Evolutionary conservation across 2,113 vertebrate species (phyloP).

Genomic region (Carassius carassius): DNA sequence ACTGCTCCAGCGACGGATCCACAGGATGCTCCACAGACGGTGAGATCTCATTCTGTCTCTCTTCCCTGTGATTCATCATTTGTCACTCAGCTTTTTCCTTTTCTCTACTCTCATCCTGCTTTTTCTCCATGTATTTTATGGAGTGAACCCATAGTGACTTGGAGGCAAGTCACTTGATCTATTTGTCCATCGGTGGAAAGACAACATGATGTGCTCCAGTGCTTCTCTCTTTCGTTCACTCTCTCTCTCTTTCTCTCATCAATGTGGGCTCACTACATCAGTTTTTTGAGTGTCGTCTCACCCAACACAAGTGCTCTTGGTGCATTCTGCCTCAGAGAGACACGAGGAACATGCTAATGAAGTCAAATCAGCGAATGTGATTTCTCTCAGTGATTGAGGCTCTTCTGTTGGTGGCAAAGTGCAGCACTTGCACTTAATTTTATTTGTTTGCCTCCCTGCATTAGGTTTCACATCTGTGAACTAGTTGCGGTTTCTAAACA

Average conservation of each 20-base stretch:
- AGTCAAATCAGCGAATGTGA: slow-evolving; percentile 58
- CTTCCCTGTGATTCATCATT: slow-evolving; percentile 13
- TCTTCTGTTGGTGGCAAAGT: slow-evolving; percentile 1
- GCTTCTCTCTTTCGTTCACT: slow-evolving; percentile 17
- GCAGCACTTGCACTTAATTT: neutral
- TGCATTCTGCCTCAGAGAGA: slow-evolving; percentile 21
- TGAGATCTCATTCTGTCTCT: slow-evolving; percentile 68
- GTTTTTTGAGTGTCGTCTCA: slow-evolving; percentile 38
- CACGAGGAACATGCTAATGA: slow-evolving; percentile 60
- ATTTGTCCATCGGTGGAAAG: slow-evolving; percentile 35
- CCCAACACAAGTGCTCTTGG: slow-evolving; percentile 41
- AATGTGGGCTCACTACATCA: slow-evolving; percentile 20
- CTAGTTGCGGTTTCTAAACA: slow-evolving; percentile 58
- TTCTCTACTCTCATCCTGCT: slow-evolving; percentile 9
- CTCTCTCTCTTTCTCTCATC: slow-evolving; percentile 13
- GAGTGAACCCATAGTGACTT: slow-evolving; percentile 33
- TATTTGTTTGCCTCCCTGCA: neutral
- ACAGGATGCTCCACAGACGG: slow-evolving; percentile 93
- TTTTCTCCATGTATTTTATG: slow-evolving; percentile 19
- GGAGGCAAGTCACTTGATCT: slow-evolving; percentile 39
- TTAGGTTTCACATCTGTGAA: slow-evolving; percentile 32
- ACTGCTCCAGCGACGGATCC: slow-evolving; percentile 93
- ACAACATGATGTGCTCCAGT: slow-evolving; percentile 43
- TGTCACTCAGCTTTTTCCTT: slow-evolving; percentile 30
- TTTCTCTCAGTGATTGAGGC: neutral